Percentiles rank a stretch among this genome's conserved stretches.
These are phyloP conservation scores for Pocillopora meandrina DNA, from an alignment of 92 coral and sea anemone species.

Conservation along the genomic window DNA sequence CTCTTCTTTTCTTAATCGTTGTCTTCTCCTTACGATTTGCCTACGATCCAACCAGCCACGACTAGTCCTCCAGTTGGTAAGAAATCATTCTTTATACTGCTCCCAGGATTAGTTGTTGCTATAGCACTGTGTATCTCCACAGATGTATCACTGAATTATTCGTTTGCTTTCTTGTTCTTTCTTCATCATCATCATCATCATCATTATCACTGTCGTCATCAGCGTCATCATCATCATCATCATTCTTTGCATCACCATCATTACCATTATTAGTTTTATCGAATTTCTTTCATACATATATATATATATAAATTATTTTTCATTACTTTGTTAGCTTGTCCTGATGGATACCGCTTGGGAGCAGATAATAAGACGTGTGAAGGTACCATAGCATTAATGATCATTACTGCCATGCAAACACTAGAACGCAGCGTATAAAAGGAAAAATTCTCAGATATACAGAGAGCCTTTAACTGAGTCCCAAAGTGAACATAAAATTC, in stretches of 20 bases:
- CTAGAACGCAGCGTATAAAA: too few species aligned
- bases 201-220: not conserved
- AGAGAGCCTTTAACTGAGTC: too few species aligned
- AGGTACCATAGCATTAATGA: conserved; percentile 23
- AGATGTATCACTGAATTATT: too few species aligned
- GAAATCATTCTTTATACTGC: not conserved
- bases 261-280: not conserved
- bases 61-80: conserved; percentile 1
- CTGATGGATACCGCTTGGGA: conserved; percentile 36
- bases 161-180: too few species aligned
- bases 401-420: not conserved
- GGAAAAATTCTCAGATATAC: too few species aligned
- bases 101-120: too few species aligned
- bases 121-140: too few species aligned
- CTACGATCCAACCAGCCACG: not conserved
- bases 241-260: not conserved
- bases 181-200: too few species aligned
- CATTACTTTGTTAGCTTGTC: conserved; percentile 32
- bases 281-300: too few species aligned
- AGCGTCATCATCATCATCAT: too few species aligned
- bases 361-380: conserved; percentile 45
- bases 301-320: too few species aligned
- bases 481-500: too few species aligned
- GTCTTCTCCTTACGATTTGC: not conserved
- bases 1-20: not conserved